Percentiles rank a stretch among this genome's conserved stretches.
Conservation (phyloP, 1,140 invertebrate genomes). For the Caenorhabditis inopinata region DNA sequence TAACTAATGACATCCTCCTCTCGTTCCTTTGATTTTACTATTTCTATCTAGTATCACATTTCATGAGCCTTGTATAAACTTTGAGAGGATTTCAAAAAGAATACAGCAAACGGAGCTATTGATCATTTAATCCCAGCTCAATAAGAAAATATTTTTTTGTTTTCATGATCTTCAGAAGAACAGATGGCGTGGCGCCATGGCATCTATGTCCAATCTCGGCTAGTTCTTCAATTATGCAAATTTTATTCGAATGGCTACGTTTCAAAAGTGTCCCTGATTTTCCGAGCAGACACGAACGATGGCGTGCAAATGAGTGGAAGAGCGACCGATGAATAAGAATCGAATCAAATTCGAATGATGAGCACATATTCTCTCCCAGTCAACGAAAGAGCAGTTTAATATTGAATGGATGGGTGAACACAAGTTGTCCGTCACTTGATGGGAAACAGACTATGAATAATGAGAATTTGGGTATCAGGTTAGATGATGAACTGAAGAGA, state of each 20-base stretch:
- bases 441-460: constrained; percentile 34
- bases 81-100: too few relatives aligned
- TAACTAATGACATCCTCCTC: constrained; percentile 5
- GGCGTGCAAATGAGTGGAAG: constrained; percentile 4
- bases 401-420: constrained; percentile 29
- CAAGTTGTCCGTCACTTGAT: constrained; percentile 24
- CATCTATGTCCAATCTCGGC: background rate
- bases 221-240: background rate
- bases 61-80: background rate
- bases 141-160: too few relatives aligned
- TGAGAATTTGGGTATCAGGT: constrained; percentile 32
- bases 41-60: constrained; percentile 16
- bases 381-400: constrained; percentile 5
- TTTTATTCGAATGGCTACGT: background rate
- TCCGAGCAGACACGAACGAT: background rate
- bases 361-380: background rate
- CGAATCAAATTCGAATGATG: constrained; percentile 26
- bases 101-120: too few relatives aligned
- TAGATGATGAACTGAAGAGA: background rate
- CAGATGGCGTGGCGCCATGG: background rate
- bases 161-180: too few relatives aligned
- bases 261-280: background rate
- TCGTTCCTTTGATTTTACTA: background rate
- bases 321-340: background rate
- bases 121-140: too few relatives aligned